Conservation (phyloP, 2,888 invertebrate genomes). For the Tetanocera ferruginea region DNA sequence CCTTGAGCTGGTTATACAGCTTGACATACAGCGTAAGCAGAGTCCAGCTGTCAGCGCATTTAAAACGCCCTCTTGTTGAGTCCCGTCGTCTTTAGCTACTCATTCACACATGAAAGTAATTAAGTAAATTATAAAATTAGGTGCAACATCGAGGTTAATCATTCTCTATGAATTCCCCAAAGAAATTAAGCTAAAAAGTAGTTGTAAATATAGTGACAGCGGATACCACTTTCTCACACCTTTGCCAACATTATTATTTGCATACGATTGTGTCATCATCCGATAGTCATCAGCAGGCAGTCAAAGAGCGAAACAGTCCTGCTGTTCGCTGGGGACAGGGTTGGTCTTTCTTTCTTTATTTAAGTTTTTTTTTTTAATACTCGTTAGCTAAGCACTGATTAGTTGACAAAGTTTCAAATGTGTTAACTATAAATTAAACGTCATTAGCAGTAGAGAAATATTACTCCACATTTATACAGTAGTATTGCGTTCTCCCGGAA, state of each 20-base stretch:
- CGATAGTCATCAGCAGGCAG: constrained; percentile 57
- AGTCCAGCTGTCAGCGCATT: constrained; percentile 50
- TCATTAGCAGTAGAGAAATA: constrained; percentile 41
- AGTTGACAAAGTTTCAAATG: constrained; percentile 21
- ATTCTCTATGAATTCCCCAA: constrained; percentile 57
- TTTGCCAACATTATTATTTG: constrained; percentile 53
- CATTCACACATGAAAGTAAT: constrained; percentile 60
- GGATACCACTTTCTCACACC: constrained; percentile 22
- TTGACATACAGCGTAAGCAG: constrained; percentile 44
- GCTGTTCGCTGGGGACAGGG: constrained; percentile 49
- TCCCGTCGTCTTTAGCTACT: constrained; percentile 45
- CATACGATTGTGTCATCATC: constrained; percentile 60
- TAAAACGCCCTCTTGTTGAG: background rate
- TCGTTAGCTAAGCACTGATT: constrained; percentile 34
- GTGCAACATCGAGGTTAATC: constrained; percentile 36
- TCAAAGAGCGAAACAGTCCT: constrained; percentile 37
- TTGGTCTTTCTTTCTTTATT: background rate
- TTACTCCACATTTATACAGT: background rate
- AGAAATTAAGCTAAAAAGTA: constrained; percentile 69
- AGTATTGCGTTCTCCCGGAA: background rate
- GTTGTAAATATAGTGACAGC: constrained; percentile 43
- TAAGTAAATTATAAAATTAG: constrained; percentile 59
- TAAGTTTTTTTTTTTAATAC: background rate
- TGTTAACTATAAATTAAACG: constrained; percentile 44
- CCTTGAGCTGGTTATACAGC: background rate